Evolutionary conservation across 2,888 invertebrate genomes (phyloP).

Genomic region (Drosophila cracens): DNA sequence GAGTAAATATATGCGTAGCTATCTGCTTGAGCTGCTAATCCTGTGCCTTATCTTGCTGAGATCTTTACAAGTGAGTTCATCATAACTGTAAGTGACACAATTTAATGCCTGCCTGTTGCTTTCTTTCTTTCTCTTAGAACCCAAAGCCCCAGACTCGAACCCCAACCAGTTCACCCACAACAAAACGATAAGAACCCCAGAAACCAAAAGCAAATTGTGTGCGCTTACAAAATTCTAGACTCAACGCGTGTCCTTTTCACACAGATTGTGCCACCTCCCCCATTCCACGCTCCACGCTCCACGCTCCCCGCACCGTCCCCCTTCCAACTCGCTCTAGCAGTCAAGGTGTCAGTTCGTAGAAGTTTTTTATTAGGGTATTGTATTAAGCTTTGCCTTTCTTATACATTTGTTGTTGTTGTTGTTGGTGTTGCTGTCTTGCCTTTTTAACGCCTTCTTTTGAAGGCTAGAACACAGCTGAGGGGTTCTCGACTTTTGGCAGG

Average conservation of each 20-base stretch:
- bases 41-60: neutral
- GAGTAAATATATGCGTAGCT: neutral
- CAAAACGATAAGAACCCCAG: slow-evolving; percentile 29
- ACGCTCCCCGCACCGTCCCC: too few species aligned
- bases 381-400: slow-evolving; percentile 29
- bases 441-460: slow-evolving; percentile 57
- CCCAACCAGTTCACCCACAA: slow-evolving; percentile 20
- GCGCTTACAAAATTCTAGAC: slow-evolving; percentile 41
- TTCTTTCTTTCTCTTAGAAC: slow-evolving; percentile 6
- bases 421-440: slow-evolving; percentile 37
- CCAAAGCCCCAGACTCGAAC: neutral
- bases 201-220: slow-evolving; percentile 59
- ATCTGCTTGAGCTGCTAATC: neutral
- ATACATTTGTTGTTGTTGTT: slow-evolving; percentile 4
- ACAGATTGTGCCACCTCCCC: slow-evolving; percentile 1
- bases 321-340: slow-evolving; percentile 3
- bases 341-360: slow-evolving; percentile 51
- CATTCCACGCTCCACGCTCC: too few species aligned
- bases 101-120: slow-evolving; percentile 46
- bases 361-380: slow-evolving; percentile 48
- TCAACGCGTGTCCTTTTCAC: slow-evolving; percentile 33
- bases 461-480: slow-evolving; percentile 18
- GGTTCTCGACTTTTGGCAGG: slow-evolving; percentile 46
- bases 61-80: slow-evolving; percentile 19
- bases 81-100: slow-evolving; percentile 40